These are phyloP conservation scores for Eilema caniola DNA, from an alignment of 2,888 invertebrate genomes.

Conservation along the genomic window DNA sequence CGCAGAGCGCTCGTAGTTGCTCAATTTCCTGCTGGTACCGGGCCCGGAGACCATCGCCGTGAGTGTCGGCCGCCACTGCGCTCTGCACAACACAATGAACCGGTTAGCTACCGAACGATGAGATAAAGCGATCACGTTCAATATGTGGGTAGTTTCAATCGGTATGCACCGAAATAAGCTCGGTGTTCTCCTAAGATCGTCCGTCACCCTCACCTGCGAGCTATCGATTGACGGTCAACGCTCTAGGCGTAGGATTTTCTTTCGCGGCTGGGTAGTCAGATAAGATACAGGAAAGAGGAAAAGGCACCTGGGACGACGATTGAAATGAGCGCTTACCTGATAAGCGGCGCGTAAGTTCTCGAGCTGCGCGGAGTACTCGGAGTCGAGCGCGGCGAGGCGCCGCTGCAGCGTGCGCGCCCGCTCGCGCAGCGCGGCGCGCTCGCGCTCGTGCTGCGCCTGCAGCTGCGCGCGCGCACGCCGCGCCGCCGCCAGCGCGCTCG, in stretches of 20 bases:
- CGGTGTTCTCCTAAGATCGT: neutral
- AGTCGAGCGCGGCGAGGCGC: constrained; percentile 91
- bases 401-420: constrained; percentile 91
- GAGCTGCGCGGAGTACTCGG: constrained; percentile 94
- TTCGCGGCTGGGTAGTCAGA: neutral
- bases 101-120: neutral
- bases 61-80: constrained; percentile 87
- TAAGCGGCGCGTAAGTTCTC: constrained; percentile 93
- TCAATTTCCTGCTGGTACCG: constrained; percentile 95
- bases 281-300: no score
- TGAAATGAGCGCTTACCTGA: constrained; percentile 67
- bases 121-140: neutral
- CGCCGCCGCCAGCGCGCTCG: constrained; percentile 78
- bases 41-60: constrained; percentile 89
- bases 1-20: constrained; percentile 94
- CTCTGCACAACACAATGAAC: constrained; percentile 65
- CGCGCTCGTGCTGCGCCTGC: constrained; percentile 84
- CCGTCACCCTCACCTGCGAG: no score
- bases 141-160: neutral
- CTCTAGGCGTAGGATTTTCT: no score
- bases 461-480: constrained; percentile 79
- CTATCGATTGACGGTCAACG: no score
- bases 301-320: no score
- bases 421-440: constrained; percentile 89
- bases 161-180: neutral